phyloP scores from a whole-genome alignment of 2,113 vertebrate species.

The Mesoclemmys tuberculata region DNA sequence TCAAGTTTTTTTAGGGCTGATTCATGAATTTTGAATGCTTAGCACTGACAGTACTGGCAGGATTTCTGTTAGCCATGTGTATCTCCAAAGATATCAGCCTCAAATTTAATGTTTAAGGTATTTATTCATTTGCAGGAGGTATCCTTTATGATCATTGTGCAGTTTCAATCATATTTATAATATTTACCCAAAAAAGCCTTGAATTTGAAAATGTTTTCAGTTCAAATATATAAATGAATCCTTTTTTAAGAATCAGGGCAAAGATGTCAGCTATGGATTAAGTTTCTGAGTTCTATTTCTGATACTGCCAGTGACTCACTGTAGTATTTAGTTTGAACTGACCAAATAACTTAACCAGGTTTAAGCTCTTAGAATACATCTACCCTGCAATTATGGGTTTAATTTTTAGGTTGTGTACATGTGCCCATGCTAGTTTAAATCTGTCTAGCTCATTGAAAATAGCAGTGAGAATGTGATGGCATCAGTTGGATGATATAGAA shows the following conservation, averaged over 20 bases:
- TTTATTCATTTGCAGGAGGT: neutral
- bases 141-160: neutral
- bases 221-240: neutral
- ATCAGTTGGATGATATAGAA: too few relatives aligned
- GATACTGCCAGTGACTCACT: too few relatives aligned
- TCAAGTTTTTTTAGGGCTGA: too few relatives aligned
- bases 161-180: neutral
- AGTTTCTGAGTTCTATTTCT: neutral
- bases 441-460: too few relatives aligned
- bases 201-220: neutral
- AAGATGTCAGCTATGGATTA: neutral
- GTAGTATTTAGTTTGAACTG: neutral
- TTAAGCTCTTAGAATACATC: neutral
- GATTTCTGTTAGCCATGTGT: neutral
- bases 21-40: fast-evolving
- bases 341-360: neutral
- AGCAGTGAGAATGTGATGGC: too few relatives aligned
- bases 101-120: neutral
- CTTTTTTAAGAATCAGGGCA: neutral
- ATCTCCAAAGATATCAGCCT: neutral
- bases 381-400: too few relatives aligned
- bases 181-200: neutral
- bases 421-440: too few relatives aligned
- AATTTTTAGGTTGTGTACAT: too few relatives aligned
- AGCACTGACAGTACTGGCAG: neutral